phyloP scores from a whole-genome alignment of 2,113 vertebrate species.

The Ondatra zibethicus region DNA sequence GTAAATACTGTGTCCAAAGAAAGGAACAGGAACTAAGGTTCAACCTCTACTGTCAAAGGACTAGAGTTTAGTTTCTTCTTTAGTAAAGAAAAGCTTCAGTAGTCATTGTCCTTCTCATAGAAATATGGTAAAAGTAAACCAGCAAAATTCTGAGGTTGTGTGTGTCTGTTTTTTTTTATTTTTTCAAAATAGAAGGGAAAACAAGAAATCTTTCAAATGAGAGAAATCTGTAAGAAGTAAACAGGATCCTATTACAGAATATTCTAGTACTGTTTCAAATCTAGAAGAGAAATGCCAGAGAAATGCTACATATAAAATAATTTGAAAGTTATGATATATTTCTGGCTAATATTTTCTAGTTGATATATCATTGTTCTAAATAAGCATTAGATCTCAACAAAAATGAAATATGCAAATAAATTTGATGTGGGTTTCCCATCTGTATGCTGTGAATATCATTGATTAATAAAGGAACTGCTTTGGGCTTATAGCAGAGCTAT shows the following conservation, averaged over 20 bases:
- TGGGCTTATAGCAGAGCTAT: too few species aligned
- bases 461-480: too few species aligned
- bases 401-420: constrained; percentile 65
- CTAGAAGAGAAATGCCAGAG: constrained; percentile 6
- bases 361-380: not conserved
- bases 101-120: constrained; percentile 23
- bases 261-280: constrained; percentile 54
- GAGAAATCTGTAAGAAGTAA: constrained; percentile 42
- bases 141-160: constrained; percentile 55
- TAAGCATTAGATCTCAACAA: constrained; percentile 35
- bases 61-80: constrained; percentile 44
- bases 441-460: too few species aligned
- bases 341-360: constrained; percentile 57
- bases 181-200: constrained; percentile 20
- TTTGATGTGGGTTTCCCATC: not conserved
- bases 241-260: constrained; percentile 4
- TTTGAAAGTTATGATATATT: constrained; percentile 50
- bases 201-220: constrained; percentile 44
- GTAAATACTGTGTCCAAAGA: constrained; percentile 20
- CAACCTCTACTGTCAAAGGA: not conserved
- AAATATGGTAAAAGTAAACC: constrained; percentile 47
- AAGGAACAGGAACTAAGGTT: constrained; percentile 15
- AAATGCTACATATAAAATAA: constrained; percentile 28
- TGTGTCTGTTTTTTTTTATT: not conserved
- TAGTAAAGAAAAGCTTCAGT: constrained; percentile 36